Evolutionary conservation across 2,113 vertebrate genomes (phyloP), one percentile per base, ranked within the genome.

Genomic region (Labeo rohita): DNA sequence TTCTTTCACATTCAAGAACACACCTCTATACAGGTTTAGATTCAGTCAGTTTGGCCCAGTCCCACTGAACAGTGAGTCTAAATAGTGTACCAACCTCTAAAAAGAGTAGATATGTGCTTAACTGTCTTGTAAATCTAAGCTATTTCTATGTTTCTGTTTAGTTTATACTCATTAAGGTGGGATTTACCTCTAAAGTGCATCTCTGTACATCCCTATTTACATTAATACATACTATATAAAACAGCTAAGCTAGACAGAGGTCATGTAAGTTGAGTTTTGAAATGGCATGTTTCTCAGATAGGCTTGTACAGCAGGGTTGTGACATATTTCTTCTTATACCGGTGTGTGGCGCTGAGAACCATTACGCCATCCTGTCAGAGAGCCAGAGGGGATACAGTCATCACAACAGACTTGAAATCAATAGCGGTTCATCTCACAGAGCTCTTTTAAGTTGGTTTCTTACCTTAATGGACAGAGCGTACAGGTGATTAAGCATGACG

Each of bases 281-380:
- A 45, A 56, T 56, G 50, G 66, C 18, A 2, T 80, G 49, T 63
- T 66, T 3, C 1, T 96, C 94, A 96, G 90, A 96, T 96, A 52
- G 95, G 95, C 83, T 96, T 96, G 75, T 96, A 96, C 2, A 96
- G 90, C 9, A 99, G 93, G 0, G 97, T 98, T 85, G 98, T 99
- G 90, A 99, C 98, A 0, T 99, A 99, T 88, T 99, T 99, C 96
- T 99, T 99, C 95, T 99, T 99, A 92, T 98, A 99, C 87, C 98
- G 97, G 85, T 99, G 98, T 0, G 98, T 99, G 3, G 96, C 98
- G 23, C 98, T 99, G 66, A 99, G 97, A 83, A 99, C 98, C 98
- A 99, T 99, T 86, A 99, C 97, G 0, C 98, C 97, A 2, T 99
- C 98, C 98, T 99, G 93, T 47, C 21, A 83, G 61, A 45, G 15